Evolutionary conservation across 2,113 vertebrate species (phyloP).

Genomic region (Sphaerodactylus townsendi): DNA sequence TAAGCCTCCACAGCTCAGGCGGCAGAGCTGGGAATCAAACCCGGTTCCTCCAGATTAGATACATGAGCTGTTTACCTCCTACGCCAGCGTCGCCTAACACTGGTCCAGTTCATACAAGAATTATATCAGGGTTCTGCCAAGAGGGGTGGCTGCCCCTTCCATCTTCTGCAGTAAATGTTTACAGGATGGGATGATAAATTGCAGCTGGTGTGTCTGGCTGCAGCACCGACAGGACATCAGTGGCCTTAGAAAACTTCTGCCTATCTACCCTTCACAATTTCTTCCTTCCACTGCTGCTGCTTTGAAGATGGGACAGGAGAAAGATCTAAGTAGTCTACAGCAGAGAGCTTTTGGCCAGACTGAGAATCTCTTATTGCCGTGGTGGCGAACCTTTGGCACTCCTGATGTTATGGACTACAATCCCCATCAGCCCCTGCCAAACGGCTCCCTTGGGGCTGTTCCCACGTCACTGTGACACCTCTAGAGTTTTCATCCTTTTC

Average conservation of each 20-base stretch:
- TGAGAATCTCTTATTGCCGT: slow-evolving; percentile 35
- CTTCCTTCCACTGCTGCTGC: neutral
- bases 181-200: neutral
- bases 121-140: too few species aligned
- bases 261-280: neutral
- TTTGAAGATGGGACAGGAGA: neutral
- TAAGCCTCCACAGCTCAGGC: too few species aligned
- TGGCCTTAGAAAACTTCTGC: too few species aligned
- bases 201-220: neutral
- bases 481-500: neutral
- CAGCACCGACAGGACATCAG: neutral
- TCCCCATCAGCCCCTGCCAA: too few species aligned
- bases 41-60: too few species aligned
- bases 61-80: too few species aligned
- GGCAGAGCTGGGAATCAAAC: too few species aligned
- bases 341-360: slow-evolving; percentile 32
- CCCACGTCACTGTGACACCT: neutral
- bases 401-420: too few species aligned
- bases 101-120: neutral
- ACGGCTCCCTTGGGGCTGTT: neutral
- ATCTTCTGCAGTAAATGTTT: too few species aligned
- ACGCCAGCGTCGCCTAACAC: too few species aligned
- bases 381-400: too few species aligned
- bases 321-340: slow-evolving; percentile 14
- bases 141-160: too few species aligned